Evolutionary conservation across 2,797 vertebrate species (phyloP).

Genomic region (Xiphorhynchus erythropygius): DNA sequence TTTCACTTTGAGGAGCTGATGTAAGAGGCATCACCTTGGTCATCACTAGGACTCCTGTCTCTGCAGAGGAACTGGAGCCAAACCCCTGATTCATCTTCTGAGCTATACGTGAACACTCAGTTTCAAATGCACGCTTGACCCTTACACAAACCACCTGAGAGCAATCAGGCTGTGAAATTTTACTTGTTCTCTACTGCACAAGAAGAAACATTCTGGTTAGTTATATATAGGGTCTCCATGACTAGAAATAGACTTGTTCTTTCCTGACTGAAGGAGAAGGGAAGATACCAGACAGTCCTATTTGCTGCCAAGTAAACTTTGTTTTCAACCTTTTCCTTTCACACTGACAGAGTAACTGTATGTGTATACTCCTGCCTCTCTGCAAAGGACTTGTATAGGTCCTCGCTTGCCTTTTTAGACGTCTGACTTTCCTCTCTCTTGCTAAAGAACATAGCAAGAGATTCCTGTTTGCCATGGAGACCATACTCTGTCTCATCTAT

Average conservation of each 20-base stretch:
- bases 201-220: neutral
- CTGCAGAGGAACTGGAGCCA: neutral
- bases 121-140: accelerated
- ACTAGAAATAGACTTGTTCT: neutral
- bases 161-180: neutral
- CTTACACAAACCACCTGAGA: neutral
- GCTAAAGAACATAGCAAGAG: neutral
- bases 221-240: neutral
- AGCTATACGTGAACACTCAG: neutral
- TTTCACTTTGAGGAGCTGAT: neutral
- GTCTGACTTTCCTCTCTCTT: neutral
- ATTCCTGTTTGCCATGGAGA: neutral
- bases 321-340: neutral
- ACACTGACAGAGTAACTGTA: neutral
- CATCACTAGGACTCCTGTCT: neutral
- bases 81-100: slow-evolving; percentile 2
- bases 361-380: neutral
- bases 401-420: neutral
- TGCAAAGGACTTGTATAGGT: neutral
- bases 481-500: neutral
- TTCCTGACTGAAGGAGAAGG: neutral
- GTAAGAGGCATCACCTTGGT: neutral
- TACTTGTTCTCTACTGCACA: neutral
- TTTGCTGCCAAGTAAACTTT: neutral
- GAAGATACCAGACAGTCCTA: neutral